Evolutionary conservation across 2,888 invertebrate genomes (phyloP).

Genomic region (Drosophila picticornis): DNA sequence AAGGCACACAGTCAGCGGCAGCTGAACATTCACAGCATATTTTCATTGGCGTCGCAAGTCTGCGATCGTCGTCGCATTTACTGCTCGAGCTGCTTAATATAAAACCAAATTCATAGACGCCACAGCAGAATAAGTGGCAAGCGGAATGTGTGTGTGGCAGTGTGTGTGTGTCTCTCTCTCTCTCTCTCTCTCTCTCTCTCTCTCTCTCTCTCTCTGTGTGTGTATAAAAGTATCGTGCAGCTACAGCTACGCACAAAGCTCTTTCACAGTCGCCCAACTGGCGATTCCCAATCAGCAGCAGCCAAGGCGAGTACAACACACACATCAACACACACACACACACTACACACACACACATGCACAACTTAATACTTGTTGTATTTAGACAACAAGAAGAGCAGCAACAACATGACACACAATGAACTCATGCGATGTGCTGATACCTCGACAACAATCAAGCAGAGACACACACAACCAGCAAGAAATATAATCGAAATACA

Average conservation of each 20-base stretch:
- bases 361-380: slow-evolving; percentile 3
- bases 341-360: slow-evolving; percentile 10
- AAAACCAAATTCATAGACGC: slow-evolving; percentile 70
- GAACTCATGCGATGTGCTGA: slow-evolving; percentile 54
- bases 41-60: slow-evolving; percentile 83
- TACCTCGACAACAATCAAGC: slow-evolving; percentile 42
- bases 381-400: slow-evolving; percentile 13
- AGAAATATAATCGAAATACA: slow-evolving; percentile 45
- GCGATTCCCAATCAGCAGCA: slow-evolving; percentile 80
- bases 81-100: slow-evolving; percentile 59
- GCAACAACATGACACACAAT: slow-evolving; percentile 48
- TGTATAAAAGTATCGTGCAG: slow-evolving; percentile 52
- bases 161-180: background rate
- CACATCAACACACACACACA: slow-evolving; percentile 26
- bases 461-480: slow-evolving; percentile 29
- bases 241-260: slow-evolving; percentile 20
- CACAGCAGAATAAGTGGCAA: slow-evolving; percentile 46
- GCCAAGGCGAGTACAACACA: slow-evolving; percentile 45
- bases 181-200: background rate
- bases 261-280: slow-evolving; percentile 74
- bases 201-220: background rate
- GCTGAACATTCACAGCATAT: slow-evolving; percentile 69
- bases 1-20: slow-evolving; percentile 39
- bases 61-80: slow-evolving; percentile 75
- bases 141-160: slow-evolving; percentile 53